Evolutionary conservation across 2,888 invertebrate genomes (phyloP), one percentile per base, ranked within the genome.

Genomic region (Mycalesis mineus): DNA sequence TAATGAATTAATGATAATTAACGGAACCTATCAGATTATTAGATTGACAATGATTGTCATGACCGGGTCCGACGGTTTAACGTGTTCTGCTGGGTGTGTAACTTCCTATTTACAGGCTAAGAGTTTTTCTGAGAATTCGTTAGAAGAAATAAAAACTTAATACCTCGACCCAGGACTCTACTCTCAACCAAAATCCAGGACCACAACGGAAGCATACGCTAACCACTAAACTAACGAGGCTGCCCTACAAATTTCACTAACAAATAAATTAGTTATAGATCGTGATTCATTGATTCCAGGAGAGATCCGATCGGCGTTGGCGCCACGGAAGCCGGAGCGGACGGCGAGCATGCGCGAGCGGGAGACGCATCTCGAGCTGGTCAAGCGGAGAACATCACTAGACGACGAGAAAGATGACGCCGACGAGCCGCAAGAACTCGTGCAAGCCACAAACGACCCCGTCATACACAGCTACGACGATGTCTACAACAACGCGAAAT

Each of bases 281-380:
- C 51, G 39, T 51, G 53, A 55, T 56, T 45, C 51, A 15, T 14
- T 55, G 37, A 62, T 83, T 81, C 62, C 80, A 94, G 95, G 96
- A 78, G 96, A 96, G 91, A 94, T 95, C 67, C 91, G 96, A 78
- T 95, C 95, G 75, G 92, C 94, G 58, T 91, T 96, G 69, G 94
- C 95, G 52, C 95, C 95, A 11, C 92, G 95, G 57, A 97, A 96
- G 81, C 96, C 96, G 13, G 95, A 96, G 78, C 90, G 96, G 64
- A 95, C 95, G 14, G 95, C 96, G 44, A 96, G 96, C 77, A 95
- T 96, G 94, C 91, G 96, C 68, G 96, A 95, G 80, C 91, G 94
- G 59, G 94, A 94, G 81, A 92, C 93, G 3, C 92, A 92, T 67
- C 78, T 93, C 68, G 93, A 93, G 75, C 86, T 92, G 49, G 90